phyloP scores from a whole-genome alignment of 2,113 vertebrate genomes.

The Grantiella picta region DNA sequence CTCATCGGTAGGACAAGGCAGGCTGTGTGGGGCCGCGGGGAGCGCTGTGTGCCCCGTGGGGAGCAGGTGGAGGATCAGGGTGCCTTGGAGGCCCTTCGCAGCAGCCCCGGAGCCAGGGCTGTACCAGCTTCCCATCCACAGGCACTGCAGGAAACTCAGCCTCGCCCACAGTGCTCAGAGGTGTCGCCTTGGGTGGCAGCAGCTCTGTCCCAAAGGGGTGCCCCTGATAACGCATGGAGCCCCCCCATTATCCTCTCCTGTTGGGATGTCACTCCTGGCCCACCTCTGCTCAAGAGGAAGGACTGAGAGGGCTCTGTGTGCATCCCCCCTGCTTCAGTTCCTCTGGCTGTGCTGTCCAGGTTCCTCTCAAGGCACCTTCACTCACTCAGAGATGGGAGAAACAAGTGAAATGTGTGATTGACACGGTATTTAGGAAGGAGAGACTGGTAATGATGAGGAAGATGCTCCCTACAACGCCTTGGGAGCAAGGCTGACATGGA shows the following conservation, averaged over 20 bases:
- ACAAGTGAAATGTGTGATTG: neutral
- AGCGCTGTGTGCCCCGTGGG: neutral
- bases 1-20: neutral
- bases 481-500: neutral
- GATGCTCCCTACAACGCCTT: neutral
- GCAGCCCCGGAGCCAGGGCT: rapidly evolving
- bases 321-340: neutral
- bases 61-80: neutral
- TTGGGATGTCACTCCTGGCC: neutral
- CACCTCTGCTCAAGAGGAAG: rapidly evolving
- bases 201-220: neutral
- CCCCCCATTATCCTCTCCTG: rapidly evolving
- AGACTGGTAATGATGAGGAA: neutral
- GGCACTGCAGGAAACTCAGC: neutral
- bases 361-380: rapidly evolving
- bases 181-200: neutral
- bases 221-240: rapidly evolving
- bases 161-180: rapidly evolving
- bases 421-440: neutral
- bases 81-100: neutral
- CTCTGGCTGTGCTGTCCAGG: neutral
- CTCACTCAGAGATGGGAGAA: neutral
- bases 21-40: neutral
- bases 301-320: too few relatives aligned
- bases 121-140: rapidly evolving